Conservation (phyloP, 2,888 invertebrate genomes). For the Nomada flava region DNA sequence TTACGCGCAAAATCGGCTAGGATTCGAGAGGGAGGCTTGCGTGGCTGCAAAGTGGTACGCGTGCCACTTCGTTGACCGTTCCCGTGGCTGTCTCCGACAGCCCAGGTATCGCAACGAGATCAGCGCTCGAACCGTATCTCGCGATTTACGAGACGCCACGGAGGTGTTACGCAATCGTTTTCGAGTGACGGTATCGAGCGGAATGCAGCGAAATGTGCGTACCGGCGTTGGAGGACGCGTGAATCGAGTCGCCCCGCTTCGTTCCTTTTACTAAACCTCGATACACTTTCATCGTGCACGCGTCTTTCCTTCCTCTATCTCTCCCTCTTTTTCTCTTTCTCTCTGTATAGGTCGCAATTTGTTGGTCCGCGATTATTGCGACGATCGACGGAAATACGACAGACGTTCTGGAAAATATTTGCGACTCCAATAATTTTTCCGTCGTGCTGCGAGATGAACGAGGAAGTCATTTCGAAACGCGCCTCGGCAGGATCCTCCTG, state of each 20-base stretch:
- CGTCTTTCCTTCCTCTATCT: not conserved
- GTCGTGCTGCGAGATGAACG: not conserved
- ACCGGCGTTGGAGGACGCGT: not conserved
- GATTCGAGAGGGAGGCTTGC: not conserved
- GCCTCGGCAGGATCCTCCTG: too few relatives aligned
- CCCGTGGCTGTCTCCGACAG: constrained; percentile 6
- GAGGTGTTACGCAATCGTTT: not conserved
- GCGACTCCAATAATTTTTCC: not conserved
- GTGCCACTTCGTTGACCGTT: constrained; percentile 27
- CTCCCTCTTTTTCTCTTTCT: too few relatives aligned
- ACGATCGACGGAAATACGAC: constrained; percentile 24
- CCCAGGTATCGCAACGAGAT: constrained; percentile 14
- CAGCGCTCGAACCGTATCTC: not conserved
- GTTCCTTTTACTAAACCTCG: not conserved
- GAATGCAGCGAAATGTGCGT: not conserved
- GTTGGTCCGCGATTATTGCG: not conserved
- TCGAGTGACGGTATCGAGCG: not conserved
- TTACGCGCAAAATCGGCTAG: constrained; percentile 48
- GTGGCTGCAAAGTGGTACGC: constrained; percentile 27
- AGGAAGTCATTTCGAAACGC: too few relatives aligned
- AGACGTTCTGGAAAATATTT: constrained; percentile 6
- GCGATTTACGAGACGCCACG: constrained; percentile 26
- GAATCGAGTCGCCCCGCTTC: not conserved
- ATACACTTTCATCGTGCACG: constrained; percentile 22
- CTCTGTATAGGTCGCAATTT: not conserved